These are phyloP conservation scores for Polylopha cassiicola DNA, from an alignment of 2,888 invertebrate species.

Conservation along the genomic window DNA sequence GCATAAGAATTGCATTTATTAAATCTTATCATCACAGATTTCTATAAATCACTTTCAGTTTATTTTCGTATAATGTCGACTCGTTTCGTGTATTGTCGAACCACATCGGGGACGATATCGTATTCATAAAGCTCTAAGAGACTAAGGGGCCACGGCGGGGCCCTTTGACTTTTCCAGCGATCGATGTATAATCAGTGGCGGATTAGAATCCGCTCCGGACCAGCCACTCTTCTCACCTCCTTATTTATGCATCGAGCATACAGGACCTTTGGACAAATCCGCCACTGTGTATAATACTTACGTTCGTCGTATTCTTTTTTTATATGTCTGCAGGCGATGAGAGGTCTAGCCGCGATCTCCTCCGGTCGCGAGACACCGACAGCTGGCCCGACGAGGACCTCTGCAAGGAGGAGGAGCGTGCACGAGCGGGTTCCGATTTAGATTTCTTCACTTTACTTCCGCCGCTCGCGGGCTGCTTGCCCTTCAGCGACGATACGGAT, in stretches of 20 bases:
- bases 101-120: too few species aligned
- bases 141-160: too few species aligned
- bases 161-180: too few species aligned
- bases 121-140: too few species aligned
- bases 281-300: too few species aligned
- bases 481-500: constrained; percentile 66
- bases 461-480: constrained; percentile 70
- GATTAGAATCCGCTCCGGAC: too few species aligned
- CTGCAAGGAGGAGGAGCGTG: constrained; percentile 64
- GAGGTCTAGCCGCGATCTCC: constrained; percentile 63
- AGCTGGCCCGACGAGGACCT: constrained; percentile 66
- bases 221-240: too few species aligned
- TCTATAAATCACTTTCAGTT: constrained; percentile 20
- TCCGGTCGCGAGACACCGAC: constrained; percentile 54
- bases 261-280: too few species aligned
- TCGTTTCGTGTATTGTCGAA: too few species aligned
- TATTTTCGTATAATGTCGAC: constrained; percentile 17
- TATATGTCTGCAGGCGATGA: constrained; percentile 61
- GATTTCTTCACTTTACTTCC: constrained; percentile 70
- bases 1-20: constrained; percentile 8
- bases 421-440: constrained; percentile 59
- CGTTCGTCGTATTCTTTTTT: too few species aligned
- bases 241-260: too few species aligned
- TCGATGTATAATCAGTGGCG: too few species aligned
- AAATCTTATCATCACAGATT: constrained; percentile 20